Conservation (phyloP, 2,797 vertebrate species). For the Heliangelus exortis region DNA sequence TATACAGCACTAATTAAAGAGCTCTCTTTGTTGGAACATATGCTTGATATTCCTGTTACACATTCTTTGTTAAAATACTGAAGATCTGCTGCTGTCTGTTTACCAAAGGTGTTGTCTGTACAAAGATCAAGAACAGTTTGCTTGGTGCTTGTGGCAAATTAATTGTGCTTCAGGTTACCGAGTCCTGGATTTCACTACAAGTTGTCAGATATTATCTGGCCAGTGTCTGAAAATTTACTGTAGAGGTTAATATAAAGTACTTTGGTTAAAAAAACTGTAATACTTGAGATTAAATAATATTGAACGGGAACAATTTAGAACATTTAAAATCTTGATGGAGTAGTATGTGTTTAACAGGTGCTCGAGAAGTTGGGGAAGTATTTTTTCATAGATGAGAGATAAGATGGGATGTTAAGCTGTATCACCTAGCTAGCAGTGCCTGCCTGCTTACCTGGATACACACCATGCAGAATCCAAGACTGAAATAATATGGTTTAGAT, state of each 20-base stretch:
- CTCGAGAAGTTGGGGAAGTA: neutral
- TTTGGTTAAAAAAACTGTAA: neutral
- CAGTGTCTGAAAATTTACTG: neutral
- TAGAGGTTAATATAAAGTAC: neutral
- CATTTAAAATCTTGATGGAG: neutral
- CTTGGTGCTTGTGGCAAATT: constrained; percentile 13
- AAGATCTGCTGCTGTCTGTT: neutral
- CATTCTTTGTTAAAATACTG: neutral
- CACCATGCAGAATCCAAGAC: neutral
- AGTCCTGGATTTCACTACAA: constrained; percentile 1
- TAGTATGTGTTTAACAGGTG: neutral
- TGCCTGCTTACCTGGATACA: neutral
- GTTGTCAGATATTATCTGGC: neutral
- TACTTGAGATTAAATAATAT: neutral
- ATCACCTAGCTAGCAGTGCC: neutral
- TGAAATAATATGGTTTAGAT: neutral
- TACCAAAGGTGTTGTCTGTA: constrained; percentile 22
- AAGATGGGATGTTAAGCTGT: neutral
- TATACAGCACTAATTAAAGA: neutral
- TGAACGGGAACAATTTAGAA: neutral
- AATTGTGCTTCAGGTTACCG: constrained; percentile 32
- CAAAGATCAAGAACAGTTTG: neutral
- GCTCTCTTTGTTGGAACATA: neutral
- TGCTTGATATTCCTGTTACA: neutral
- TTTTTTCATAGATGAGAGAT: neutral